Base-by-base conservation (phyloP, 2,113 vertebrate genomes). In the Sceloporus tristichus region DNA sequence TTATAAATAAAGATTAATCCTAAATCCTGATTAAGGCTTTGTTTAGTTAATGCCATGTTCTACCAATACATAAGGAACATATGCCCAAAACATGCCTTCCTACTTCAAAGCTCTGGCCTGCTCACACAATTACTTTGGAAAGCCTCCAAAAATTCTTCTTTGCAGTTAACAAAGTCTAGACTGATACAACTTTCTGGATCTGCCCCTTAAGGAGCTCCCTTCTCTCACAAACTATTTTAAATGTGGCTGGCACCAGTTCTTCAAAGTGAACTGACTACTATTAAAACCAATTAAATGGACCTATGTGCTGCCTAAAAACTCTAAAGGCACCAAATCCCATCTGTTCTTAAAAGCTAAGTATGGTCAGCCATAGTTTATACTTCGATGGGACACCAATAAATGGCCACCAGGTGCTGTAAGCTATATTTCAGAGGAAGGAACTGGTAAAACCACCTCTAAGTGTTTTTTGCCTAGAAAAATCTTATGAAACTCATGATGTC, bases 101-200 rank as follows among this genome's bases (percentile, higher is more conserved):
- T 82, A 40, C 48, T 82, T 86, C 48, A 82, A 5, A 78, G 40
- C 48, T 38, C 21, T 70, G 59, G n/a, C 16, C n/a, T 82, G 34
- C 48, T 25, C 65, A 48, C 53, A 68, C 23, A 85, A 23, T 1
- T 56, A 3, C 65, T 87, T 77, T 86, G 86, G 83, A 87, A 94
- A 90, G 48, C 23, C 71, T 9, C 18, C 27, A n/a, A 89, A 11
- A 82, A 87, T 89, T 89, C n/a, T 90, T 91, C 71, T 88, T 91
- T 88, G 88, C 11, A 87, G 25, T 48, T 91, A 90, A 27, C 27
- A 62, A 66, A 71, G 13, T 56, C 11, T 9, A 18, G 4, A 73
- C 16, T n/a, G 9, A 84, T 29, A 38, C 14, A 85, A 79, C 40
- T 23, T 75, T 79, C 77, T 78, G 11, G 29, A 48, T 79, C 77